These are phyloP conservation scores for Crambe crambe DNA, from an alignment of 37 sponge, comb jelly and placozoan species.

Conservation along the genomic window DNA sequence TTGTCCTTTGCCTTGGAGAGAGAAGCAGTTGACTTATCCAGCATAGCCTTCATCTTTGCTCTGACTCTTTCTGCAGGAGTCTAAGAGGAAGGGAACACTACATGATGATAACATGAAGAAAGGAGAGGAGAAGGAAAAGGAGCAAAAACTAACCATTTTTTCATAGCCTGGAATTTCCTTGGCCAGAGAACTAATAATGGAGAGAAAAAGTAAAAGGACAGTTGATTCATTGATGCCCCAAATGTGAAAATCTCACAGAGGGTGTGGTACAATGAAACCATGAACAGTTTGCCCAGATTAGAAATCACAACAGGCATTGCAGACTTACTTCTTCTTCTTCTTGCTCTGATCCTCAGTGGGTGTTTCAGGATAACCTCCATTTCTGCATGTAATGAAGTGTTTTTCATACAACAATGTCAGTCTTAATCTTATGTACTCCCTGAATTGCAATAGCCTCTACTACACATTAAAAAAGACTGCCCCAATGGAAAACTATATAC, in stretches of 20 bases:
- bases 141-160: slow-evolving; percentile 26
- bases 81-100: too few species aligned
- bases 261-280: too few species aligned
- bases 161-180: slow-evolving; percentile 18
- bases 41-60: slow-evolving; percentile 36
- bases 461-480: too few species aligned
- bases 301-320: too few species aligned
- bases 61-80: slow-evolving; percentile 49
- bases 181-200: not conserved
- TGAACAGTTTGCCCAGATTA: too few species aligned
- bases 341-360: too few species aligned
- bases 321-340: too few species aligned
- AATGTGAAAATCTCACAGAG: too few species aligned
- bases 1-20: not conserved
- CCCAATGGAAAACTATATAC: too few species aligned
- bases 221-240: too few species aligned
- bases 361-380: not conserved
- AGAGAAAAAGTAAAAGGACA: too few species aligned
- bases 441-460: too few species aligned
- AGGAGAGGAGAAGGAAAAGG: not conserved
- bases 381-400: not conserved
- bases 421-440: not conserved
- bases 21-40: slow-evolving; percentile 22
- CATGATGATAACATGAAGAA: not conserved
- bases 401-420: not conserved